These are phyloP conservation scores for Pelecanoides urinatrix DNA, from an alignment of 2,113 vertebrate genomes.

Conservation along the genomic window DNA sequence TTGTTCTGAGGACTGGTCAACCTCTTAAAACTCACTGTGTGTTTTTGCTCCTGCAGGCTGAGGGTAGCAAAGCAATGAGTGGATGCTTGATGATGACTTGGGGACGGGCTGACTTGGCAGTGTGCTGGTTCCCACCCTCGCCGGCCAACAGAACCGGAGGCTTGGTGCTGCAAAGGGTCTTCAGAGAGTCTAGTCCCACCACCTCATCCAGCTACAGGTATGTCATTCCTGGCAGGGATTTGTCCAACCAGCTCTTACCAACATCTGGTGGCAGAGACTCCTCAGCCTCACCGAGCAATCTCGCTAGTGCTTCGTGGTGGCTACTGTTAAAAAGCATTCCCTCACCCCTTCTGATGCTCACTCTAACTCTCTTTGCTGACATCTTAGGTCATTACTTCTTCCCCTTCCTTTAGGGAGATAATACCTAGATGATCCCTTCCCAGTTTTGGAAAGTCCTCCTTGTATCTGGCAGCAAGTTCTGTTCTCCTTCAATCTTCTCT, in stretches of 20 bases:
- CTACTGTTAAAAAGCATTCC: not conserved
- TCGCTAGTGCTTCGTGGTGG: accelerated
- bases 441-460: not conserved
- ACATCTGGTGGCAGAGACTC: not conserved
- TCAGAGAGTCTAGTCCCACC: not conserved
- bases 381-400: not conserved
- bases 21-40: not conserved
- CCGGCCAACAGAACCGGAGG: not conserved
- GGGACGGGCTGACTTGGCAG: not conserved
- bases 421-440: not conserved
- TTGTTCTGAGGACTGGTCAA: not conserved
- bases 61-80: not conserved
- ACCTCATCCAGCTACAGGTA: accelerated
- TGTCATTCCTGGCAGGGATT: not conserved
- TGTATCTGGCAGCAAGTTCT: not conserved
- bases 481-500: not conserved
- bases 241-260: not conserved
- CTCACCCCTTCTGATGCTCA: not conserved
- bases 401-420: not conserved
- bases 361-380: not conserved
- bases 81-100: not conserved
- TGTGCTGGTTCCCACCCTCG: not conserved
- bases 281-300: not conserved
- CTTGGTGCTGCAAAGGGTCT: not conserved
- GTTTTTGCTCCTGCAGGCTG: not conserved